phyloP scores from a whole-genome alignment of 2,113 vertebrate genomes.

The Pimephales promelas region DNA sequence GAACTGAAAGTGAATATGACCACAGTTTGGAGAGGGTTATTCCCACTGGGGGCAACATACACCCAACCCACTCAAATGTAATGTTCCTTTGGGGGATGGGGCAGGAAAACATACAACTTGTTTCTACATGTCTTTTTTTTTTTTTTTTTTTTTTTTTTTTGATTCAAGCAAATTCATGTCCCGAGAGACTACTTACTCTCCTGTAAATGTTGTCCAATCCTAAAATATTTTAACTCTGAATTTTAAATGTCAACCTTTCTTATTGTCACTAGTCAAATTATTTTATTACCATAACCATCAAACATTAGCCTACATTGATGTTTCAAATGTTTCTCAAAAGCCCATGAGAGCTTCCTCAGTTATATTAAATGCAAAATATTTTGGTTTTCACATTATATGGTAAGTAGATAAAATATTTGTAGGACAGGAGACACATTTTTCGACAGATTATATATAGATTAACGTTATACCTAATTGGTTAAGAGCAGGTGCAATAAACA shows the following conservation, averaged over 20 bases:
- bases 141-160: not conserved
- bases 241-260: not conserved
- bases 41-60: conserved; percentile 40
- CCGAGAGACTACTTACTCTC: not conserved
- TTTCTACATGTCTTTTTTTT: conserved; percentile 22
- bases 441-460: not conserved
- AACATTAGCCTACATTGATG: not conserved
- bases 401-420: not conserved
- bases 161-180: not conserved
- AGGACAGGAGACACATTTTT: not conserved
- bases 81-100: conserved; percentile 10
- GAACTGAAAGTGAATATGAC: not conserved
- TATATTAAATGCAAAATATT: not conserved
- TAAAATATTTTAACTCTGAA: not conserved
- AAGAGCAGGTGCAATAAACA: not conserved
- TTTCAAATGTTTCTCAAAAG: not conserved
- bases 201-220: not conserved
- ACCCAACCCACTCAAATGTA: conserved; percentile 51
- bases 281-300: not conserved
- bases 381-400: too few species aligned
- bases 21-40: conserved; percentile 20
- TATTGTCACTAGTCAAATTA: too few species aligned
- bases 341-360: not conserved
- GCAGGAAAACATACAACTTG: not conserved
- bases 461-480: not conserved